A percentile compares a stretch with the other conserved stretches of the same genome.
Conservation (phyloP, 1,140 invertebrate species). For the Drosophila suzukii region DNA sequence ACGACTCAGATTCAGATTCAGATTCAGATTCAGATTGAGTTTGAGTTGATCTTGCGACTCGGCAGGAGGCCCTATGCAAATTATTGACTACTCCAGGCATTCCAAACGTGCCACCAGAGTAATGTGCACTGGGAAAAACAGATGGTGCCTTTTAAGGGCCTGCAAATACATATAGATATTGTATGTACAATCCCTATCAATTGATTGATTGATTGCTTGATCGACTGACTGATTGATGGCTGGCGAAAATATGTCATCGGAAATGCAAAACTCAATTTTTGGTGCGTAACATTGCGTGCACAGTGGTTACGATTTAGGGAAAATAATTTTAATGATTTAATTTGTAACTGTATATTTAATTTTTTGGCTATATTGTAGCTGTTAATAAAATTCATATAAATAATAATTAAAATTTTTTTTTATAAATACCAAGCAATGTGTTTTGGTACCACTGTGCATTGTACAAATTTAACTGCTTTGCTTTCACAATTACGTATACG, state of each 20-base stretch:
- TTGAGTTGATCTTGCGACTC: constrained; percentile 20
- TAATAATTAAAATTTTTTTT: neutral
- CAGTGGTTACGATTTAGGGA: constrained; percentile 1
- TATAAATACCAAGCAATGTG: neutral
- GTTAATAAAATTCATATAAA: too few relatives aligned
- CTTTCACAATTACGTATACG: constrained; percentile 47
- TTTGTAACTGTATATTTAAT: too few relatives aligned
- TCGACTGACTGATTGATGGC: constrained; percentile 34
- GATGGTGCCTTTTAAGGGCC: neutral
- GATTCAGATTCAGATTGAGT: constrained; percentile 30
- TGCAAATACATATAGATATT: too few relatives aligned
- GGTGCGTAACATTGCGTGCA: constrained; percentile 24
- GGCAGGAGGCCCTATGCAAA: constrained; percentile 18
- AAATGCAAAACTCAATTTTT: constrained; percentile 35
- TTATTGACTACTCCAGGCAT: constrained; percentile 39
- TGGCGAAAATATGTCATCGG: constrained; percentile 35
- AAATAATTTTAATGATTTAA: too few relatives aligned
- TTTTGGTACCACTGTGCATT: constrained; percentile 16
- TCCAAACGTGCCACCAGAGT: constrained; percentile 4
- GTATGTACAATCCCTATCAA: constrained; percentile 5
- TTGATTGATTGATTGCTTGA: constrained; percentile 33
- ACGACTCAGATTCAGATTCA: constrained; percentile 4
- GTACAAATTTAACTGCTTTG: constrained; percentile 38
- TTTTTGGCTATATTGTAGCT: too few relatives aligned
- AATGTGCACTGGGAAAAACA: constrained; percentile 12